These are phyloP conservation scores for Etheostoma perlongum DNA, from an alignment of 2,797 vertebrate species.

Conservation along the genomic window DNA sequence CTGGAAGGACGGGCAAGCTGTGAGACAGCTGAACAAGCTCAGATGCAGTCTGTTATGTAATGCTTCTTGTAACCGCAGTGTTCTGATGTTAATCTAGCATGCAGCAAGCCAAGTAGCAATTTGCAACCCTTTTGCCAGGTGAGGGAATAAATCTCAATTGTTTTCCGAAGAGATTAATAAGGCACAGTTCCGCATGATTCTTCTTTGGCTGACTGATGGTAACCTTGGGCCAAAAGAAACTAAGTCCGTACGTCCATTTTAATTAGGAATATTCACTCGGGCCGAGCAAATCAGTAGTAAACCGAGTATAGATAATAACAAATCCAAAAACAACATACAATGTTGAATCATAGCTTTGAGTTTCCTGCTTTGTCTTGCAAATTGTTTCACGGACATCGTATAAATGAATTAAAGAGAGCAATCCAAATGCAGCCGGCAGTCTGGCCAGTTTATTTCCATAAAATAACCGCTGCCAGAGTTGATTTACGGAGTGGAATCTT, in stretches of 20 bases:
- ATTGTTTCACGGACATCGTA: not conserved
- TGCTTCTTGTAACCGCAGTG: not conserved
- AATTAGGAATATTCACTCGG: not conserved
- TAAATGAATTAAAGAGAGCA: not conserved
- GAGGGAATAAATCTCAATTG: not conserved
- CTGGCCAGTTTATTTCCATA: not conserved
- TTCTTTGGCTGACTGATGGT: not conserved
- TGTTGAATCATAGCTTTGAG: not conserved
- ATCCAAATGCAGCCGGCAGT: not conserved
- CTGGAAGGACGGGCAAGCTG: conserved; percentile 69
- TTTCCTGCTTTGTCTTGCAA: not conserved
- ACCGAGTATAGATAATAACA: not conserved
- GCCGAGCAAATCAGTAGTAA: not conserved
- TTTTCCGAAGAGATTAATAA: not conserved
- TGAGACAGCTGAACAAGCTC: conserved; percentile 7
- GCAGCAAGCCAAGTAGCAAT: not conserved
- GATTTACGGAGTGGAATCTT: not conserved
- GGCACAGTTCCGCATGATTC: not conserved
- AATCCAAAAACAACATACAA: not conserved
- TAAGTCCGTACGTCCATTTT: not conserved
- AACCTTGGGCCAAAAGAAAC: not conserved
- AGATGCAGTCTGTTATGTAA: not conserved
- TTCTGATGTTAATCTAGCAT: not conserved
- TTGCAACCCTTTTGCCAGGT: not conserved
- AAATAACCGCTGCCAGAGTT: not conserved